These are phyloP conservation scores for Philopotamus ludificatus DNA, from an alignment of 1,140 invertebrate genomes.

Conservation along the genomic window DNA sequence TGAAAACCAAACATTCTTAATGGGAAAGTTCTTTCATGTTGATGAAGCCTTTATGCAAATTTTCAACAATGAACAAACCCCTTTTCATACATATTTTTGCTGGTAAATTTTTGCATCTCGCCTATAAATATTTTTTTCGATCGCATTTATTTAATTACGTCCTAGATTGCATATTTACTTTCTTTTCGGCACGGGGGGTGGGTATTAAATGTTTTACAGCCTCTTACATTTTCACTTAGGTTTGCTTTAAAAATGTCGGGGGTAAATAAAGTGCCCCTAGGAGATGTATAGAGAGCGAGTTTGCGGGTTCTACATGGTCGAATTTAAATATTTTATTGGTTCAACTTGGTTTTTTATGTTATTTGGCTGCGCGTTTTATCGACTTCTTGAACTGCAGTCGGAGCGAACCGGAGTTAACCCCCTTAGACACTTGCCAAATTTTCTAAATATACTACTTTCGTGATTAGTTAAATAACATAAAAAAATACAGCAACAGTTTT, in stretches of 20 bases:
- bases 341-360: conserved; percentile 10
- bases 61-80: too few relatives aligned
- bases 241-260: conserved; percentile 20
- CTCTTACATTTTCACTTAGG: conserved; percentile 31
- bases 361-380: conserved; percentile 11
- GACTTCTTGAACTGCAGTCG: conserved; percentile 21
- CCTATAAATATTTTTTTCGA: too few relatives aligned
- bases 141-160: too few relatives aligned
- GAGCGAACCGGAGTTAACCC: conserved; percentile 3
- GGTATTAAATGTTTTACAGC: conserved; percentile 22
- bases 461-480: too few relatives aligned
- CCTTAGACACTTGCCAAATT: too few relatives aligned
- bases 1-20: background rate
- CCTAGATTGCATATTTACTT: too few relatives aligned
- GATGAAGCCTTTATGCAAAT: too few relatives aligned
- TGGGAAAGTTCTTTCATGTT: background rate
- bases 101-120: too few relatives aligned
- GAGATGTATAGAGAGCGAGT: conserved; percentile 1
- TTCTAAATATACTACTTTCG: too few relatives aligned
- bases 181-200: too few relatives aligned
- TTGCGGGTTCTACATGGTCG: conserved; percentile 3
- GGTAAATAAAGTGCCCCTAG: conserved; percentile 27
- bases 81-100: too few relatives aligned
- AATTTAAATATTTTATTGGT: conserved; percentile 38
- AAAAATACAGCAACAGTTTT: too few relatives aligned